Evolutionary conservation across 2,888 invertebrate species (phyloP).

Genomic region (Agrenia bidenticulata): DNA sequence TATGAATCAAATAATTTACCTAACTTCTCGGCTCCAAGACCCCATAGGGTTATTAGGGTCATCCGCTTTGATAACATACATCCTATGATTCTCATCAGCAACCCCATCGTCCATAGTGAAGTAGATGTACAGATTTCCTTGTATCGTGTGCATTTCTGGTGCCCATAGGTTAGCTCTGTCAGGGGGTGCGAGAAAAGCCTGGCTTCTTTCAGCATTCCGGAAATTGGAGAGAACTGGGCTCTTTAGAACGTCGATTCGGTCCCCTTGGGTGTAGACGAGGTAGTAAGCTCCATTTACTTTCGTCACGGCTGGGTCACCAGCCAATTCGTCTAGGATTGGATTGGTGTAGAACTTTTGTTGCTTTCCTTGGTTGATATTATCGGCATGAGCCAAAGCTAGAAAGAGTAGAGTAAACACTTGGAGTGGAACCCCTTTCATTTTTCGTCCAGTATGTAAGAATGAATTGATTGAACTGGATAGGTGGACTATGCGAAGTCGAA

Average conservation of each 20-base stretch:
- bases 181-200: conserved; percentile 36
- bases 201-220: conserved; percentile 32
- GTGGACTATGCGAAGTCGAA: too few species aligned
- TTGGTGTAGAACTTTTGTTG: conserved; percentile 7
- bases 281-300: conserved; percentile 3
- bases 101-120: conserved; percentile 49
- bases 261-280: not conserved
- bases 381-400: too few species aligned
- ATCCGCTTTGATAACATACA: conserved; percentile 50
- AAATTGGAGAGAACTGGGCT: conserved; percentile 42
- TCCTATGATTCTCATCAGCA: conserved; percentile 44
- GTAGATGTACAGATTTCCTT: conserved; percentile 47
- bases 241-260: conserved; percentile 20
- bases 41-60: conserved; percentile 46
- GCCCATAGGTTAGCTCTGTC: conserved; percentile 47
- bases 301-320: not conserved
- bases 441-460: too few species aligned
- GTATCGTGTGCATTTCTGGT: conserved; percentile 44
- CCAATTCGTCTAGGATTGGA: not conserved
- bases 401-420: too few species aligned
- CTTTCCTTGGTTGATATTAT: too few species aligned
- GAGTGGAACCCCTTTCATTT: too few species aligned
- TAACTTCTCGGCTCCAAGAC: conserved; percentile 34
- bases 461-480: too few species aligned
- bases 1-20: conserved; percentile 13